Percentiles rank a stretch among this genome's conserved stretches.
Evolutionary conservation across 2,888 invertebrate genomes (phyloP).

Genomic region (Oscheius sp.): DNA sequence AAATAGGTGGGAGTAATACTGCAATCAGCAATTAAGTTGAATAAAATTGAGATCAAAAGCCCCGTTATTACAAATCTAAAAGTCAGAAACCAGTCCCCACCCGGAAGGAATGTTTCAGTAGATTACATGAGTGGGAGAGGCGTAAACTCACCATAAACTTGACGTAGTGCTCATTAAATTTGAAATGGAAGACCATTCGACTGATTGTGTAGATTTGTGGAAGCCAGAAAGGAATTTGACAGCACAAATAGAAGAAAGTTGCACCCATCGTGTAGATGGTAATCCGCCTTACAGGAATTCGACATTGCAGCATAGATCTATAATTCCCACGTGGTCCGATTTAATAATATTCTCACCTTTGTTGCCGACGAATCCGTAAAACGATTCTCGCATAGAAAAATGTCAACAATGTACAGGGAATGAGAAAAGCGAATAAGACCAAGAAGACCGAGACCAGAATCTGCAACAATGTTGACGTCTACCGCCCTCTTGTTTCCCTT

Average conservation of each 20-base stretch:
- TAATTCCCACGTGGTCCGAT: conserved; percentile 1
- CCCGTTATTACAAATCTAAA: too few relatives aligned
- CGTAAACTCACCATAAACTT: conserved; percentile 41
- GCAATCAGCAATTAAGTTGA: conserved; percentile 9
- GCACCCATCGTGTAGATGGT: conserved; percentile 61
- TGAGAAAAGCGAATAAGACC: conserved; percentile 53
- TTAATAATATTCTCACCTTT: conserved; percentile 39
- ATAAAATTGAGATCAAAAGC: too few relatives aligned
- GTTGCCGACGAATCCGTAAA: conserved; percentile 52
- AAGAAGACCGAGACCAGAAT: conserved; percentile 47
- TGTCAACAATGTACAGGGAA: conserved; percentile 57
- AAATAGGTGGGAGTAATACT: conserved; percentile 55
- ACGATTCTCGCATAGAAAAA: conserved; percentile 60
- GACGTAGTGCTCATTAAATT: conserved; percentile 35
- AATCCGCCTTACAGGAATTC: conserved; percentile 60
- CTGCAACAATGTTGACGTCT: conserved; percentile 13
- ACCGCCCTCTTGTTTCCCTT: background rate
- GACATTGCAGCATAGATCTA: conserved; percentile 60
- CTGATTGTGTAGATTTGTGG: conserved; percentile 53
- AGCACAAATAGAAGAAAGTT: conserved; percentile 58
- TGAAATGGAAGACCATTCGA: conserved; percentile 37
- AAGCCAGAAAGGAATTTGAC: conserved; percentile 61
- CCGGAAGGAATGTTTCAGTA: background rate
- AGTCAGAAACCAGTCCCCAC: background rate
- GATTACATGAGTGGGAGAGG: background rate